Conservation (phyloP, 2,888 invertebrate genomes). For the Globia sparganii region DNA sequence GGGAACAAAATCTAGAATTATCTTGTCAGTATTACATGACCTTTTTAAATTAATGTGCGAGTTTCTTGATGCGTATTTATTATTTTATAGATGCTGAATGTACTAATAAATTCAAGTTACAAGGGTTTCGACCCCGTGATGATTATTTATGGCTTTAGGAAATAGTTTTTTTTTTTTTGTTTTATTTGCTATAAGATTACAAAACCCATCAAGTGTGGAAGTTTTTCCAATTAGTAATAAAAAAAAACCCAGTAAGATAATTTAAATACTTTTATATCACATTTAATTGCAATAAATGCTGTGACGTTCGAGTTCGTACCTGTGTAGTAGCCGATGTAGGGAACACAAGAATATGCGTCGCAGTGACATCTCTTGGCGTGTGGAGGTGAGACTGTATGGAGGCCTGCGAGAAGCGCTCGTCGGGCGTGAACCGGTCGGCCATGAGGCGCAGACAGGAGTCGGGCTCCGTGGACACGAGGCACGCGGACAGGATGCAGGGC, state of each 20-base stretch:
- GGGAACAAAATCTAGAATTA: not conserved
- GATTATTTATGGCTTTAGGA: not conserved
- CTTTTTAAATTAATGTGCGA: not conserved
- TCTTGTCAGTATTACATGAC: not conserved
- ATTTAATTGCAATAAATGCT: not conserved
- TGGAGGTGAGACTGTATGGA: conserved; percentile 97
- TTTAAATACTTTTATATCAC: not conserved
- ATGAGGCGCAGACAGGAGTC: conserved; percentile 96
- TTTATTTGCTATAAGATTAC: not conserved
- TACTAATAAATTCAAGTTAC: not conserved
- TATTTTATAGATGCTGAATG: not conserved
- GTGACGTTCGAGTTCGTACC: conserved; percentile 80
- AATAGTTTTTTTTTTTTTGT: not conserved
- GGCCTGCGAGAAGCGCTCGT: conserved; percentile 96
- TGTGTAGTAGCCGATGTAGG: conserved; percentile 99
- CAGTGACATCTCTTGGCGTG: conserved; percentile 98
- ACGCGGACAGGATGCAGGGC: conserved; percentile 99
- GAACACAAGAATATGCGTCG: conserved; percentile 99
- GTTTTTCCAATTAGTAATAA: not conserved
- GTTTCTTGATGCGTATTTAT: not conserved
- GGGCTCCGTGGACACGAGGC: conserved; percentile 98
- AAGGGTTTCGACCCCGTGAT: not conserved
- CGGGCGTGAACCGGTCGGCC: conserved; percentile 98
- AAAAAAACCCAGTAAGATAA: not conserved
- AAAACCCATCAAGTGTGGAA: not conserved